Conservation (phyloP, 2,888 invertebrate species). For the Himalopsyche kuldschensis region DNA sequence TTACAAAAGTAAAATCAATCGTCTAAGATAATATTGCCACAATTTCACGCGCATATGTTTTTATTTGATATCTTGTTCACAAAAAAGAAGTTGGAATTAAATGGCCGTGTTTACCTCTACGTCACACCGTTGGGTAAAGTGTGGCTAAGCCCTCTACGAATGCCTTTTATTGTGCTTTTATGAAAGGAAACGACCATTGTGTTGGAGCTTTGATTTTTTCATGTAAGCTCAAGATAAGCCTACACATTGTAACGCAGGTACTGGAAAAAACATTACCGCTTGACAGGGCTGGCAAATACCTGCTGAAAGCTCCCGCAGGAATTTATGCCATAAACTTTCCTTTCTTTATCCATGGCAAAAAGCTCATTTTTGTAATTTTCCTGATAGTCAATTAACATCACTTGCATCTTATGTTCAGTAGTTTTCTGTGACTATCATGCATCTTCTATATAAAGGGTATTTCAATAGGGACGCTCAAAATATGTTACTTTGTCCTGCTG, state of each 20-base stretch:
- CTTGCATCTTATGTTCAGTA: too few relatives aligned
- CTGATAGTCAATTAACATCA: too few relatives aligned
- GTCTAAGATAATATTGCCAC: too few relatives aligned
- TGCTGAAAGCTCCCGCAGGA: too few relatives aligned
- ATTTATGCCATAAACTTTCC: too few relatives aligned
- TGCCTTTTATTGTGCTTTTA: neutral
- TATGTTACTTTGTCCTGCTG: too few relatives aligned
- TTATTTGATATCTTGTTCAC: neutral
- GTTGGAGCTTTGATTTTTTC: neutral
- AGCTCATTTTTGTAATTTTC: too few relatives aligned
- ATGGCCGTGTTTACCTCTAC: neutral
- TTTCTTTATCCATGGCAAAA: too few relatives aligned
- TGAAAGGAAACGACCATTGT: neutral
- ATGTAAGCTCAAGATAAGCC: neutral
- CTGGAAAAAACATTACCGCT: neutral
- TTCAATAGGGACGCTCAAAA: too few relatives aligned
- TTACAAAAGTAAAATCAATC: too few relatives aligned
- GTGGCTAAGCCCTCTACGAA: neutral
- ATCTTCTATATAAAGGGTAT: too few relatives aligned
- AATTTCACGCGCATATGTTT: neutral
- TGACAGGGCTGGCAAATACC: neutral
- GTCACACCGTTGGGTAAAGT: neutral
- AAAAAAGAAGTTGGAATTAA: neutral
- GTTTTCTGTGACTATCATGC: too few relatives aligned
- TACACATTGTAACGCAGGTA: neutral